A percentile compares a stretch with the other conserved stretches of the same genome.
phyloP scores from a whole-genome alignment of 2,888 invertebrate genomes.

The Eustalomyia histrio region DNA sequence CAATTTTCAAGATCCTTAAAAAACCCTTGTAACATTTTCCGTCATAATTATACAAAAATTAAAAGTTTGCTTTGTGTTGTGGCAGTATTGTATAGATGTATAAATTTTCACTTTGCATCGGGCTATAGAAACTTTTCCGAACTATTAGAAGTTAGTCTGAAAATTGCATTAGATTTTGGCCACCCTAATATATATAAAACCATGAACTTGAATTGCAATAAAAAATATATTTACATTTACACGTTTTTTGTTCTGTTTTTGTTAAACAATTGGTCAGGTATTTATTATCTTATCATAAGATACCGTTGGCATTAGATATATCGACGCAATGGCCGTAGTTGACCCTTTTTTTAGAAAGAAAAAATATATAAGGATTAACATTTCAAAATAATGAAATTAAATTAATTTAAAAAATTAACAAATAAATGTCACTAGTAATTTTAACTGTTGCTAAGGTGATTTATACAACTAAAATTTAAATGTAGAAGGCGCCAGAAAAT shows the following conservation, averaged over 20 bases:
- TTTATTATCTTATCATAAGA: slow-evolving; percentile 47
- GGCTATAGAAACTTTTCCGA: no score
- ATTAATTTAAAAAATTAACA: slow-evolving; percentile 3
- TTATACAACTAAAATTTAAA: background rate
- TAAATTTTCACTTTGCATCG: no score
- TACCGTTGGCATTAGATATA: slow-evolving; percentile 15
- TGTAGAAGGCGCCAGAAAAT: background rate
- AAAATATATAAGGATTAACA: slow-evolving; percentile 29
- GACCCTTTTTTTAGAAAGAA: slow-evolving; percentile 22
- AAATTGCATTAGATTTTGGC: no score
- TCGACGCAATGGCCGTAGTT: slow-evolving; percentile 30
- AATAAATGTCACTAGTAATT: background rate
- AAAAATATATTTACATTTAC: background rate
- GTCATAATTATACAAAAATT: no score
- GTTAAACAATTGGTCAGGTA: slow-evolving; percentile 45
- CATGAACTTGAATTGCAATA: slow-evolving; percentile 29
- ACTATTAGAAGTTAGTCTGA: no score
- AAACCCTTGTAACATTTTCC: no score
- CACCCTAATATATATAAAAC: no score
- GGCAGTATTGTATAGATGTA: no score
- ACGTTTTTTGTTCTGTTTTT: slow-evolving; percentile 5
- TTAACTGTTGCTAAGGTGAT: slow-evolving; percentile 8
- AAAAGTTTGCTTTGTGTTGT: no score
- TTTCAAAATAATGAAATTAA: slow-evolving; percentile 20
- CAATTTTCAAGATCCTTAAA: no score